Conservation (phyloP, 2,888 invertebrate species). For the Ryuthela nishihirai region DNA sequence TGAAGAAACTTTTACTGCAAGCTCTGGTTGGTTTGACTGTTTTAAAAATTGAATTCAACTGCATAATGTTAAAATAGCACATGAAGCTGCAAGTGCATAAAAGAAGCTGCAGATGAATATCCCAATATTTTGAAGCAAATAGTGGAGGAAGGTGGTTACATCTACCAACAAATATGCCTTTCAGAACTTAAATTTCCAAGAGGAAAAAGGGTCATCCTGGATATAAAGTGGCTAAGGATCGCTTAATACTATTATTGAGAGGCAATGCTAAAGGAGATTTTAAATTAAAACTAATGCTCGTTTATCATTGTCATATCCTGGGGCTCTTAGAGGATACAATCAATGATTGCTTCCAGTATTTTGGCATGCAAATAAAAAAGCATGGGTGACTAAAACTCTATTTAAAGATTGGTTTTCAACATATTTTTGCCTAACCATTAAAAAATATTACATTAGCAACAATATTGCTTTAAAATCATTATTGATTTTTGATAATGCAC, state of each 20-base stretch:
- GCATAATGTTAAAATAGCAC: too few species aligned
- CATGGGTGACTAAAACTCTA: conserved; percentile 44
- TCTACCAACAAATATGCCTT: conserved; percentile 39
- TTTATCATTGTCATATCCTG: conserved; percentile 47
- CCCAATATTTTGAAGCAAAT: background rate
- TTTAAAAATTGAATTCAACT: conserved; percentile 29
- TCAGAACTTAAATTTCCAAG: conserved; percentile 17
- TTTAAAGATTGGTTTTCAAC: conserved; percentile 42
- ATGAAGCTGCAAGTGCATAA: background rate
- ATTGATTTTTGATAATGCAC: conserved; percentile 19
- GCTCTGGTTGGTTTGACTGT: conserved; percentile 36
- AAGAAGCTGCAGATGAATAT: background rate
- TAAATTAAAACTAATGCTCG: conserved; percentile 47
- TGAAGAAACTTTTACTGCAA: conserved; percentile 20
- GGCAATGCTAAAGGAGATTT: conserved; percentile 45
- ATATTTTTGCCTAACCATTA: conserved; percentile 17
- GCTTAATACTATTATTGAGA: conserved; percentile 44
- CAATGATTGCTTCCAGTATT: conserved; percentile 46
- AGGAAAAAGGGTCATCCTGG: conserved; percentile 27
- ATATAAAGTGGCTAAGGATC: conserved; percentile 41
- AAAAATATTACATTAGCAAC: conserved; percentile 15
- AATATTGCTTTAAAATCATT: conserved; percentile 31
- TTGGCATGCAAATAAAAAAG: conserved; percentile 47
- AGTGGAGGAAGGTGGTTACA: conserved; percentile 8
- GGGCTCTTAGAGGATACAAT: conserved; percentile 43